Evolutionary conservation across 1,140 invertebrate species (phyloP), one percentile per base, ranked within the genome.

Genomic region (Macrobrachium rosenbergii): DNA sequence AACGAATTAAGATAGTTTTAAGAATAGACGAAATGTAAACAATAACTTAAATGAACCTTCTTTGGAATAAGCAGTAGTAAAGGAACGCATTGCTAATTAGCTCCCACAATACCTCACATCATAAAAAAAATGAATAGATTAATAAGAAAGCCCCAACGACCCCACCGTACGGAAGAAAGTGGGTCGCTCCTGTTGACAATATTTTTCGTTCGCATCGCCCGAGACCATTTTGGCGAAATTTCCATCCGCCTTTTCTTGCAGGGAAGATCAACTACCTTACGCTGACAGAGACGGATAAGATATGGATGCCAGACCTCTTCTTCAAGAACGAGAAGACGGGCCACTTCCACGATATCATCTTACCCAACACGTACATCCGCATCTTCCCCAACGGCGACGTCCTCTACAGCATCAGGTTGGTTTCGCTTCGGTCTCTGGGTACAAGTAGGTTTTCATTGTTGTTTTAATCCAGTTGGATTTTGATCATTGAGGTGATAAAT

Each of bases 231-330:
- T 23, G 69, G 14, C 12, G 23, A 37, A n/a, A 7, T 23, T 23
- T 7, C 43, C 69, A 17, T 72, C 43, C 23, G 2, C 16, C 19
- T 37, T n/a, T 23, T 17, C 43, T 16, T 0, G n/a, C 91, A 96
- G 96, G 96, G 91, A 95, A 95, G 90, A 94, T 97, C 63, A 97
- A 96, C 92, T 98, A 98, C 93, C 93, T 98, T 86, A 98, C 96
- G 72, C 94, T 98, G 91, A 98, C 96, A 63, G 97, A 98, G 92
- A 96, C 96, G 37, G 96, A 95, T 92, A 95, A 96, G 91, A 97
- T 98, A 80, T 98, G 97, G 97, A 98, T 98, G 97, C 98, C 98
- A 19, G 98, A 99, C 94, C 94, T 98, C 86, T 99, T 99, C 94
- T 99, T 99, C 92, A 90, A 89, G 82, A 99, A 99, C 91, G 98